phyloP scores from a whole-genome alignment of 2,113 vertebrate species.

The Corydoras sp. region DNA sequence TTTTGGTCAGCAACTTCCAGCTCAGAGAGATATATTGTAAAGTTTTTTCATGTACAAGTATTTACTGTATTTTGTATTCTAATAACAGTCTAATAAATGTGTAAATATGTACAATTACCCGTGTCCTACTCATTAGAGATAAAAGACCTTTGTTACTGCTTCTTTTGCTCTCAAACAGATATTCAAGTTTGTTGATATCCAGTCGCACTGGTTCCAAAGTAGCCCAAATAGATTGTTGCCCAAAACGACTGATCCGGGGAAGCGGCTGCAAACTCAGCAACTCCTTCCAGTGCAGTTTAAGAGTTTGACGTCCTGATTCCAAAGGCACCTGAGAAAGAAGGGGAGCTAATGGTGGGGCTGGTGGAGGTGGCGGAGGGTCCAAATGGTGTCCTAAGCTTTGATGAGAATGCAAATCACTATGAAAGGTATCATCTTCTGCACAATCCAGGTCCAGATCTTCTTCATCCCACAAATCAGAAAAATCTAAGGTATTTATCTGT shows the following conservation, averaged over 20 bases:
- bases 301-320: constrained; percentile 42
- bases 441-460: constrained; percentile 53
- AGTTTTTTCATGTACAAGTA: too few species aligned
- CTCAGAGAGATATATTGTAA: too few species aligned
- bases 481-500: constrained; percentile 63
- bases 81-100: not conserved
- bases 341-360: constrained; percentile 35
- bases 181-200: constrained; percentile 59
- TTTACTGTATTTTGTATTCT: too few species aligned
- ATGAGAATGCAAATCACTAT: not conserved
- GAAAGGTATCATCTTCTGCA: constrained; percentile 47
- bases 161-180: constrained; percentile 62
- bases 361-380: constrained; percentile 41
- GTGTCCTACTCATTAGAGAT: constrained; percentile 34
- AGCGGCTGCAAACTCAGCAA: constrained; percentile 56
- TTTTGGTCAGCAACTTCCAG: too few species aligned
- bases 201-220: constrained; percentile 58
- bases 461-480: constrained; percentile 72
- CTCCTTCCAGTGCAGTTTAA: constrained; percentile 69
- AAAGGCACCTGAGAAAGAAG: constrained; percentile 23
- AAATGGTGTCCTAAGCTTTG: not conserved
- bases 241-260: constrained; percentile 65
- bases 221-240: constrained; percentile 66
- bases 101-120: constrained; percentile 46
- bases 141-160: constrained; percentile 39